phyloP scores from a whole-genome alignment of 2,113 vertebrate species.

The chimpanzee (Pan troglodytes) region NHGRI_mPanTro3-v2.1_pri NC_086016.1:26262501-26263000 shows the following conservation, averaged over 20 bases:
- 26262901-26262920: slow-evolving; percentile 2
- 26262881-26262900: background rate
- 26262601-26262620: background rate
- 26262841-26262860: background rate
- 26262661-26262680: slow-evolving; percentile 52
- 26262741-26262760: slow-evolving; percentile 43
- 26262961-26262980: background rate
- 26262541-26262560: background rate
- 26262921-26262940: background rate
- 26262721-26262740: slow-evolving; percentile 29
- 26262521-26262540: background rate
- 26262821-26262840: background rate
- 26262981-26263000: slow-evolving; percentile 8
- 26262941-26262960: background rate
- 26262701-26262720: slow-evolving; percentile 54
- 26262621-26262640: slow-evolving; percentile 45
- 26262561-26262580: background rate
- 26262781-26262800: slow-evolving; percentile 44
- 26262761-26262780: slow-evolving; percentile 27
- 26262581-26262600: background rate
- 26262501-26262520: background rate
- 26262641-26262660: slow-evolving; percentile 37
- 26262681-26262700: background rate
- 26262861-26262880: background rate
- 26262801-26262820: slow-evolving; percentile 19